Evolutionary conservation across 2,888 invertebrate species (phyloP).

Genomic region (Athalia circularis): DNA sequence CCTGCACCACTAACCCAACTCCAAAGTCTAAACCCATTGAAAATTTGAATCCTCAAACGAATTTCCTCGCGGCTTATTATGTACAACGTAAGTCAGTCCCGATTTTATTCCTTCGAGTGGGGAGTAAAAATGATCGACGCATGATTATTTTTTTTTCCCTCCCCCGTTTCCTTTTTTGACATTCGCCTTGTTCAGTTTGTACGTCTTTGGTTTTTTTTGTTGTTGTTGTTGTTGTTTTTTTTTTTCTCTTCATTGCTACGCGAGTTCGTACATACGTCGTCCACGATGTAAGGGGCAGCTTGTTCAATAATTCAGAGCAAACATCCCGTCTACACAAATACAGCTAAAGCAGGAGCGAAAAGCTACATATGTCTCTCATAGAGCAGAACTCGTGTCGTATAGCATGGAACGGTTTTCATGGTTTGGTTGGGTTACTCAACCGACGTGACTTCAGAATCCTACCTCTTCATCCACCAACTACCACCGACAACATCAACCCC

Average conservation of each 20-base stretch:
- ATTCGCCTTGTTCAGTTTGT: not conserved
- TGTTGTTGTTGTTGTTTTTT: not conserved
- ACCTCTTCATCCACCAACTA: slow-evolving; percentile 26
- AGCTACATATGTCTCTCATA: slow-evolving; percentile 4
- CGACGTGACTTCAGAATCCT: slow-evolving; percentile 49
- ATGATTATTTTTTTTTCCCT: not conserved
- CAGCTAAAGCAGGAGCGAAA: slow-evolving; percentile 1
- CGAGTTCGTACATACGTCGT: slow-evolving; percentile 16
- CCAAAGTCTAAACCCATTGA: not conserved
- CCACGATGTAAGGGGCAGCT: slow-evolving; percentile 37
- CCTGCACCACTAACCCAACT: slow-evolving; percentile 38
- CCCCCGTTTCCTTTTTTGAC: not conserved
- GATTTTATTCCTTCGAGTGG: not conserved
- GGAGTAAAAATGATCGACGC: no score
- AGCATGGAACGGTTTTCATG: not conserved
- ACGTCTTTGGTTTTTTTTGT: slow-evolving; percentile 29
- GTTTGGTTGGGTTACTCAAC: slow-evolving; percentile 2
- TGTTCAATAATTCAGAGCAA: slow-evolving; percentile 51
- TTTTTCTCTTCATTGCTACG: not conserved
- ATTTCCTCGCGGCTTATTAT: not conserved
- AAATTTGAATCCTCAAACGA: slow-evolving; percentile 8
- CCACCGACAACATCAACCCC: not conserved
- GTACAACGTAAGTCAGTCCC: not conserved
- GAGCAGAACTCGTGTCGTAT: not conserved
- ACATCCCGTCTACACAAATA: slow-evolving; percentile 44